These are phyloP conservation scores for Trichonephila inaurata DNA, from an alignment of 1,140 invertebrate species.

Conservation along the genomic window DNA sequence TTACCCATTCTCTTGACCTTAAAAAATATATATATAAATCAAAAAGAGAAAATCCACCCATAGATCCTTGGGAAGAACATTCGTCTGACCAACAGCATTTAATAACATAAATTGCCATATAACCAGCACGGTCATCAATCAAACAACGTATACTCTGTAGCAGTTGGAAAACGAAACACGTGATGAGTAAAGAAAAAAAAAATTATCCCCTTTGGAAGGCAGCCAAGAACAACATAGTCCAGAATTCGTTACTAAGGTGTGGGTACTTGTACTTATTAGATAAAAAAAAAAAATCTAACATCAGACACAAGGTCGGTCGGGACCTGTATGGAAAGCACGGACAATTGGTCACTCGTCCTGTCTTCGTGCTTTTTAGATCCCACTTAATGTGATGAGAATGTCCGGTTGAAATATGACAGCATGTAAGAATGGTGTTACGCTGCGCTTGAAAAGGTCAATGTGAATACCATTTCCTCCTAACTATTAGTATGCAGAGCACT, in stretches of 20 bases:
- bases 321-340: neutral
- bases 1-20: constrained; percentile 25
- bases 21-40: neutral
- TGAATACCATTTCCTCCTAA: neutral
- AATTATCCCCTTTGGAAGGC: constrained; percentile 13
- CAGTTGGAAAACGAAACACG: neutral
- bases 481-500: neutral
- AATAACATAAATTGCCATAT: constrained; percentile 63
- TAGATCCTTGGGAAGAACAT: neutral
- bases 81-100: constrained; percentile 35
- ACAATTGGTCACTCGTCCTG: neutral
- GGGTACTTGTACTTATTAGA: neutral
- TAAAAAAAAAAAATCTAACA: neutral
- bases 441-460: constrained; percentile 14
- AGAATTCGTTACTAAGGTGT: constrained; percentile 45
- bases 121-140: constrained; percentile 32
- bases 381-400: constrained; percentile 31
- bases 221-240: constrained; percentile 38
- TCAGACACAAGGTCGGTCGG: neutral
- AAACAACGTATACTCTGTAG: constrained; percentile 45
- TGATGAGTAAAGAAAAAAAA: neutral
- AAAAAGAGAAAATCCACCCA: neutral
- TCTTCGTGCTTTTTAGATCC: neutral
- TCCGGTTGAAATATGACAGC: constrained; percentile 6
- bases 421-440: neutral